phyloP scores from a whole-genome alignment of 2,888 invertebrate species.

The Ophraella communa region DNA sequence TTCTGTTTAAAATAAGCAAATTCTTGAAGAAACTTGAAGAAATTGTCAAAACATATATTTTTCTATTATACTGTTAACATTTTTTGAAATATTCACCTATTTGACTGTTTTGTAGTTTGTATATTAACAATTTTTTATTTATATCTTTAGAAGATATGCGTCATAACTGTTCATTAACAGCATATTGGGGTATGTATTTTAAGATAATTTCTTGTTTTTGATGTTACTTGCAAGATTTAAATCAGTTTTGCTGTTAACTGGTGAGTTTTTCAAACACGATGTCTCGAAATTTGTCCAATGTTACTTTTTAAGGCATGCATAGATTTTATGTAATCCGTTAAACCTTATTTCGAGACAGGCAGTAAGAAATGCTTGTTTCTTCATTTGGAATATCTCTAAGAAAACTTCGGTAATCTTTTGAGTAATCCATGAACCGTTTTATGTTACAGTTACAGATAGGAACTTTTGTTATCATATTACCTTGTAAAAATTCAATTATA shows the following conservation, averaged over 20 bases:
- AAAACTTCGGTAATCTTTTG: too few species aligned
- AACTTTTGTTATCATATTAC: too few species aligned
- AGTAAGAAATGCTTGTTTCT: too few species aligned
- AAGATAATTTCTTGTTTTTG: neutral
- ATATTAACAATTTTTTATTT: constrained; percentile 14
- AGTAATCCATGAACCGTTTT: too few species aligned
- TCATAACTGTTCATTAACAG: neutral
- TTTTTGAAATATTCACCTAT: constrained; percentile 11
- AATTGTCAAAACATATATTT: too few species aligned
- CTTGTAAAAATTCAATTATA: too few species aligned
- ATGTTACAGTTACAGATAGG: too few species aligned
- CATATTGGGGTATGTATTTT: constrained; percentile 6
- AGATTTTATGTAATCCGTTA: neutral
- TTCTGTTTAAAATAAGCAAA: too few species aligned
- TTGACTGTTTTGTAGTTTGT: constrained; percentile 33
- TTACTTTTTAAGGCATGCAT: neutral
- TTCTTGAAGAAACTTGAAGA: too few species aligned
- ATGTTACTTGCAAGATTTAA: neutral
- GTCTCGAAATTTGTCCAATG: neutral
- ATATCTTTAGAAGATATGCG: neutral
- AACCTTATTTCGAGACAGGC: too few species aligned
- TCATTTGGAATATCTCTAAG: too few species aligned
- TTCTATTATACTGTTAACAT: neutral
- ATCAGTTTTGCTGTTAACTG: neutral
- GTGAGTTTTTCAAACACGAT: neutral